Percentiles rank a stretch among this genome's conserved stretches.
Evolutionary conservation across 2,797 vertebrate species (phyloP).

Genomic region (Eremophila alpestris): DNA sequence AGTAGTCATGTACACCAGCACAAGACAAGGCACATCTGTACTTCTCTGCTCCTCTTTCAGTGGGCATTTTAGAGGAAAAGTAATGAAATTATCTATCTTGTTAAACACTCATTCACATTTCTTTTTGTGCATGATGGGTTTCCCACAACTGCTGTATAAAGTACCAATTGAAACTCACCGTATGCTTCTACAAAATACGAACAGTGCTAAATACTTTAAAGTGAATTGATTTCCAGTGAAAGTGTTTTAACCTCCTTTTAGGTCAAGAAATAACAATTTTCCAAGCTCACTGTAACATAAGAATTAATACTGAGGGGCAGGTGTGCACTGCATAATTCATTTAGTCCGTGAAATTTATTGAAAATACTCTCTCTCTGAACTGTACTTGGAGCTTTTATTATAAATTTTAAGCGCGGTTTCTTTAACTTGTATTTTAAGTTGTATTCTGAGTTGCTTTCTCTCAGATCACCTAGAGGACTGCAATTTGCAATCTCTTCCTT

Average conservation of each 20-base stretch:
- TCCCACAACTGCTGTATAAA: conserved; percentile 57
- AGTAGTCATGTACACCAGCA: neutral
- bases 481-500: conserved; percentile 30
- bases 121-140: conserved; percentile 47
- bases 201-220: conserved; percentile 76
- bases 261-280: conserved; percentile 79
- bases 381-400: conserved; percentile 9
- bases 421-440: conserved; percentile 32
- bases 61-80: conserved; percentile 29
- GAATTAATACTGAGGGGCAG: conserved; percentile 71
- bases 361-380: conserved; percentile 34
- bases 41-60: neutral
- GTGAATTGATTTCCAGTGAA: conserved; percentile 68
- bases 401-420: conserved; percentile 23
- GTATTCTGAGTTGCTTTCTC: conserved; percentile 19
- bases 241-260: conserved; percentile 75
- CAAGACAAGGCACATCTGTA: neutral
- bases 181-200: conserved; percentile 71
- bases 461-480: neutral
- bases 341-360: conserved; percentile 42
- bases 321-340: conserved; percentile 56
- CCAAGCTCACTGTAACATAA: conserved; percentile 61
- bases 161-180: conserved; percentile 64
- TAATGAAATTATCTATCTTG: conserved; percentile 50
- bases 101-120: conserved; percentile 68